A percentile compares a stretch with the other conserved stretches of the same genome.
Conservation (phyloP, 2,113 vertebrate species). For the Glaucomys volans region DNA sequence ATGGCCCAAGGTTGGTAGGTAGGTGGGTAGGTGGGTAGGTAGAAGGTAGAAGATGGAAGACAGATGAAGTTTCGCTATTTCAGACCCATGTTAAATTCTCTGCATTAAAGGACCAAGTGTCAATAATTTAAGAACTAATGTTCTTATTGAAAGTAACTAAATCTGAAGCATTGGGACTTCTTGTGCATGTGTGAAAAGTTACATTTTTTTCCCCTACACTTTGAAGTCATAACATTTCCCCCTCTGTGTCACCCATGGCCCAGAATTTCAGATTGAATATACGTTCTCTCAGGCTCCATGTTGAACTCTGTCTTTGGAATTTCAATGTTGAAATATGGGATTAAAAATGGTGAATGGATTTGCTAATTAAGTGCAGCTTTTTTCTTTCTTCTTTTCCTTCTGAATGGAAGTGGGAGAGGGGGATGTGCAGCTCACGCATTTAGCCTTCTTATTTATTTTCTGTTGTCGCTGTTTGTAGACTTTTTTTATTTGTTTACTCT, state of each 20-base stretch:
- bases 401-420: not conserved
- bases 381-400: conserved; percentile 10
- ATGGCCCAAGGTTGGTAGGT: not conserved
- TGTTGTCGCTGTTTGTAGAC: conserved; percentile 80
- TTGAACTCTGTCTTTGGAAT: conserved; percentile 16
- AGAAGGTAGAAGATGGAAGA: not conserved
- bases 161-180: not conserved
- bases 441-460: conserved; percentile 83
- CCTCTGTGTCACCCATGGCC: not conserved
- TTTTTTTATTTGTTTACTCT: conserved; percentile 89
- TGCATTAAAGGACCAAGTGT: not conserved
- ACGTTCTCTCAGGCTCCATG: not conserved
- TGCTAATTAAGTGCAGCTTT: conserved; percentile 33
- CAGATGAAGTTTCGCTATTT: not conserved
- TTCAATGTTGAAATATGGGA: conserved; percentile 60
- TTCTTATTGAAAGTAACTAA: not conserved
- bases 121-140: not conserved
- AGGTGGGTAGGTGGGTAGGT: not conserved
- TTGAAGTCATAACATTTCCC: not conserved
- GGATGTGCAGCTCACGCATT: not conserved
- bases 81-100: not conserved
- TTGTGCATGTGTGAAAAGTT: not conserved
- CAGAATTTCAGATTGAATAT: conserved; percentile 19
- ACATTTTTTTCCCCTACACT: not conserved
- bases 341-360: conserved; percentile 69